Evolutionary conservation across 1,140 invertebrate species (phyloP).

Genomic region (Drosophila azteca): DNA sequence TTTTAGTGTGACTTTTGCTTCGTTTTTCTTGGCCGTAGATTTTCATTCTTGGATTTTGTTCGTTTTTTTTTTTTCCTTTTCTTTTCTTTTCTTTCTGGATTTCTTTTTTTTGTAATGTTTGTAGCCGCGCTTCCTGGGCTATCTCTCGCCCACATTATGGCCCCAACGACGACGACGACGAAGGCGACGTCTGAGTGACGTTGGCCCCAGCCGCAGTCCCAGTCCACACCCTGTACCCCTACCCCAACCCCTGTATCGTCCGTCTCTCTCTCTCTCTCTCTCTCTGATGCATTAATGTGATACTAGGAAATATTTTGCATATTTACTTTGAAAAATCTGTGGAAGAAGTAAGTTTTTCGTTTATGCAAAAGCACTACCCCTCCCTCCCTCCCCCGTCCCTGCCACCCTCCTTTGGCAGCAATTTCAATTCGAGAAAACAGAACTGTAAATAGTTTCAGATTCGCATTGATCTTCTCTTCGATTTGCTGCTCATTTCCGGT

Average conservation of each 20-base stretch:
- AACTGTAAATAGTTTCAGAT: no score
- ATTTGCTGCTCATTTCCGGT: no score
- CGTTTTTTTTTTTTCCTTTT: slow-evolving; percentile 1
- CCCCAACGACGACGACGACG: neutral
- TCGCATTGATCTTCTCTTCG: no score
- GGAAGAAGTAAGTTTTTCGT: slow-evolving; percentile 53
- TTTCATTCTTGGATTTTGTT: neutral
- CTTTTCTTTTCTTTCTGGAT: slow-evolving; percentile 2
- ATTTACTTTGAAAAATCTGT: slow-evolving; percentile 78
- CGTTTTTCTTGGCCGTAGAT: neutral
- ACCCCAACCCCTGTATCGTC: slow-evolving; percentile 1
- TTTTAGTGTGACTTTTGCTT: neutral
- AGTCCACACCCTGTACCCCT: neutral
- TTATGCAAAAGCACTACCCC: slow-evolving; percentile 18
- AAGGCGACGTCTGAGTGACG: slow-evolving; percentile 47
- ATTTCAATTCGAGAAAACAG: no score
- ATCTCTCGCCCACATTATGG: slow-evolving; percentile 61
- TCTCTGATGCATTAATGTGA: slow-evolving; percentile 71
- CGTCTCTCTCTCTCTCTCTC: slow-evolving; percentile 10
- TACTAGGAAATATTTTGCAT: slow-evolving; percentile 79
- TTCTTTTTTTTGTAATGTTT: slow-evolving; percentile 20
- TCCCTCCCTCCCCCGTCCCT: neutral
- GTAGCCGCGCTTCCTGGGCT: slow-evolving; percentile 24
- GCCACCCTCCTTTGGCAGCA: no score
- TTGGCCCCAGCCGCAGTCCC: slow-evolving; percentile 26